Percentiles rank a stretch among this genome's conserved stretches.
Evolutionary conservation across 1,140 invertebrate genomes (phyloP).

Genomic region (Notospermus geniculatus): DNA sequence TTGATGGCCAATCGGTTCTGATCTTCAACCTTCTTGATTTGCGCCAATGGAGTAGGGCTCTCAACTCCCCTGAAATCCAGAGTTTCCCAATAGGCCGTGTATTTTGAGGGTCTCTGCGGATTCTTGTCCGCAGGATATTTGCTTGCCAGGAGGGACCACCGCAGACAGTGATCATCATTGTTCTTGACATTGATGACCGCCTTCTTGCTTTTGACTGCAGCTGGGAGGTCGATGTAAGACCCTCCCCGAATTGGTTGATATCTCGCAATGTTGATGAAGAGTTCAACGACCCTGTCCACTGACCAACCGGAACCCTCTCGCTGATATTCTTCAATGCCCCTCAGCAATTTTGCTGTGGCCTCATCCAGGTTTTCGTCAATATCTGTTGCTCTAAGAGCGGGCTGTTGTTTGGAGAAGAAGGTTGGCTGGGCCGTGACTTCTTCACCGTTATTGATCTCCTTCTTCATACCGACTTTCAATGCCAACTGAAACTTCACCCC

Average conservation of each 20-base stretch:
- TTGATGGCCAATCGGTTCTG: conserved; percentile 12
- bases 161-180: conserved; percentile 19
- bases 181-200: conserved; percentile 21
- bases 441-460: conserved; percentile 10
- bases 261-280: conserved; percentile 16
- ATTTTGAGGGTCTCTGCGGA: not conserved
- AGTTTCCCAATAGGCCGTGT: not conserved
- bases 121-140: not conserved
- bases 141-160: conserved; percentile 3
- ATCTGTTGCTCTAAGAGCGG: conserved; percentile 1
- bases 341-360: conserved; percentile 7
- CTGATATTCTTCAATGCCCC: conserved; percentile 17
- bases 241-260: conserved; percentile 16
- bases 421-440: conserved; percentile 8
- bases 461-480: conserved; percentile 12
- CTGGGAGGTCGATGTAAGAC: conserved; percentile 13
- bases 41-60: conserved; percentile 13
- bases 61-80: conserved; percentile 16
- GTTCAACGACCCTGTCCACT: conserved; percentile 10
- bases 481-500: conserved; percentile 19
- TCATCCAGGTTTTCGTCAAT: conserved; percentile 11
- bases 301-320: conserved; percentile 14
- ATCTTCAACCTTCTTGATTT: conserved; percentile 13
- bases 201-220: conserved; percentile 13
- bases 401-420: conserved; percentile 16